Evolutionary conservation across 2,113 vertebrate genomes (phyloP).

Genomic region (Puntigrus tetrazona): DNA sequence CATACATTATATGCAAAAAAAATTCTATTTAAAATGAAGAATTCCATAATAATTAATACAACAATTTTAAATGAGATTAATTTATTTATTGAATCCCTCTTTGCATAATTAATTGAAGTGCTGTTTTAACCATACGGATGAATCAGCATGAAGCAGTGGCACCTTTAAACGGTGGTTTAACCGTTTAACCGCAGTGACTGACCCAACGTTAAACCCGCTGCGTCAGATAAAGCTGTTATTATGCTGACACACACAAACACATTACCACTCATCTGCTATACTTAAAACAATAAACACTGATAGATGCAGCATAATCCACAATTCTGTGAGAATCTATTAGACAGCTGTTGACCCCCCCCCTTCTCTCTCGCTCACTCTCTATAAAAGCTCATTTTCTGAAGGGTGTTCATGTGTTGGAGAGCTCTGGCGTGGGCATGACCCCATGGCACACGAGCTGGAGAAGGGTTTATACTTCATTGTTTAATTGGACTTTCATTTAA

Average conservation of each 20-base stretch:
- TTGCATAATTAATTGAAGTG: too few relatives aligned
- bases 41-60: too few relatives aligned
- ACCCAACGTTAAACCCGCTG: background rate
- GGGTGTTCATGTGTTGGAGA: background rate
- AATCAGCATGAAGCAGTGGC: background rate
- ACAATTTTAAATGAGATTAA: too few relatives aligned
- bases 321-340: background rate
- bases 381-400: constrained; percentile 12
- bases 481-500: background rate
- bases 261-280: background rate
- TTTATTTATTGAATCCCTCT: too few relatives aligned
- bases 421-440: background rate
- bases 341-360: constrained; percentile 21
- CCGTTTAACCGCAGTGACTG: constrained; percentile 9
- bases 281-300: constrained; percentile 6
- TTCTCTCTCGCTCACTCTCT: constrained; percentile 20
- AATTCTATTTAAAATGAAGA: too few relatives aligned
- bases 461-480: background rate
- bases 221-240: constrained; percentile 22
- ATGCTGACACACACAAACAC: background rate
- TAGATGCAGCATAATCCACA: background rate
- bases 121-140: background rate
- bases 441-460: background rate
- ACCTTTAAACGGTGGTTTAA: background rate
- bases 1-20: too few relatives aligned